Conservation (phyloP, 2,888 invertebrate species). For the Crocallis elinguaria region DNA sequence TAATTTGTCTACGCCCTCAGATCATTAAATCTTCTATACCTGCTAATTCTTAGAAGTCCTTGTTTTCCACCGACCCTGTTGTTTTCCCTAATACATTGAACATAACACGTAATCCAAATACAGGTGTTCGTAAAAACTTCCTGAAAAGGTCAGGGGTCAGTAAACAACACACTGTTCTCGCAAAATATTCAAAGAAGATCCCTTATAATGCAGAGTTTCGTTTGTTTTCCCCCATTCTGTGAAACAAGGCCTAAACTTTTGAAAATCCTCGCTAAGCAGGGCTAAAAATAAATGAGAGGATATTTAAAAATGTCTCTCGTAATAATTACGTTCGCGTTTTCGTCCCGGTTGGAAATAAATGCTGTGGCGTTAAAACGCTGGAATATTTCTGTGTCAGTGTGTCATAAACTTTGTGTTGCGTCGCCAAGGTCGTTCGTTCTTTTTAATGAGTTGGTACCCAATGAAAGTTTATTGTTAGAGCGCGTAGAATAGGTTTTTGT, state of each 20-base stretch:
- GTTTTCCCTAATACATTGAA: slow-evolving; percentile 14
- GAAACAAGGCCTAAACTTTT: slow-evolving; percentile 11
- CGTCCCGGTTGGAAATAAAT: slow-evolving; percentile 43
- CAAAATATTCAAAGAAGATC: slow-evolving; percentile 28
- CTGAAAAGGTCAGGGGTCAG: slow-evolving; percentile 20
- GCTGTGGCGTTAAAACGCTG: slow-evolving; percentile 28
- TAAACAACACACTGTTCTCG: slow-evolving; percentile 10
- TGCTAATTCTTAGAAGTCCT: no score
- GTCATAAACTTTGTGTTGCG: slow-evolving; percentile 45
- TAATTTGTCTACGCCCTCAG: no score
- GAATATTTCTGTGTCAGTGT: slow-evolving; percentile 54
- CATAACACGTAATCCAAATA: slow-evolving; percentile 2
- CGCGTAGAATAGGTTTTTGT: background rate
- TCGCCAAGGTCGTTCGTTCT: slow-evolving; percentile 46
- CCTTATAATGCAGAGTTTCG: slow-evolving; percentile 22
- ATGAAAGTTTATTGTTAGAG: slow-evolving; percentile 3
- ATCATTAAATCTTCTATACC: no score
- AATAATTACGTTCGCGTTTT: slow-evolving; percentile 22
- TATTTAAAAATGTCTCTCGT: slow-evolving; percentile 16
- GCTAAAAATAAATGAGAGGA: slow-evolving; percentile 18
- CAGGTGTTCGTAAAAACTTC: slow-evolving; percentile 21
- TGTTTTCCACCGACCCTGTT: slow-evolving; percentile 9
- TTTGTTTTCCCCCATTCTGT: slow-evolving; percentile 19
- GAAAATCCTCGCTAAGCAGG: slow-evolving; percentile 11
- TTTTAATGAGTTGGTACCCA: slow-evolving; percentile 7